Evolutionary conservation across 1,140 invertebrate genomes (phyloP), one percentile per base, ranked within the genome.

Genomic region (Caenorhabditis briggsae): DNA sequence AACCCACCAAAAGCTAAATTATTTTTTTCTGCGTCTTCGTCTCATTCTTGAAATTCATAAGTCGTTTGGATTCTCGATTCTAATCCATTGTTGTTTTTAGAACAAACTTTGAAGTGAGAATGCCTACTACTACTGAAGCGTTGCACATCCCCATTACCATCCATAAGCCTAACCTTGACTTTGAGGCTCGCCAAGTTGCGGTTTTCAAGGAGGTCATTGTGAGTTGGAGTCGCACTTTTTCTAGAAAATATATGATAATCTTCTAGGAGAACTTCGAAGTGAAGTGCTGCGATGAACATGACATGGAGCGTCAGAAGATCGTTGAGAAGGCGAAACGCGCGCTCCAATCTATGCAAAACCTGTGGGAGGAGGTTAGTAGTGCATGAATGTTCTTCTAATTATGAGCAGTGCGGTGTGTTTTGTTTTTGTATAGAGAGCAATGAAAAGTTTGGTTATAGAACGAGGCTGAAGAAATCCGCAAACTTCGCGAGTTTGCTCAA

Each of bases 191-290:
- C 12, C 64, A 70, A 46, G 64, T 70, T n/a, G 0, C 11, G 2
- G 64, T 70, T 11, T 70, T 70, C 41, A 14, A 70, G 18, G 64
- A 70, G 43, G 64, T 70, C 11, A 70, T 70, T 18, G 64, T 70
- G 18, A 70, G 64, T 70, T 43, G 16, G 18, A 43, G 11, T 14
- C 3, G 14, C n/a, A 41, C 5, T 3, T 0, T 2, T 18, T 53
- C 16, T n/a, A 1, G 43, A 64, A 64, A 25, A 18, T n/a, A 12
- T 18, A n/a, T 1, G 5, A 18, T n/a, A 14, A 12, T 64, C 9
- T 46, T 70, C 9, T 9, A 70, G 64, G 64, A 70, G 18, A 70
- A 43, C 41, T 70, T 70, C 41, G 33, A 70, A 70, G 41, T 16
- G 33, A 70, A 70, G 16, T 70, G 64, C 16, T 70, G 64, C 41